Evolutionary conservation across 2,113 vertebrate genomes (phyloP).

Genomic region (Hemichromis elongatus): DNA sequence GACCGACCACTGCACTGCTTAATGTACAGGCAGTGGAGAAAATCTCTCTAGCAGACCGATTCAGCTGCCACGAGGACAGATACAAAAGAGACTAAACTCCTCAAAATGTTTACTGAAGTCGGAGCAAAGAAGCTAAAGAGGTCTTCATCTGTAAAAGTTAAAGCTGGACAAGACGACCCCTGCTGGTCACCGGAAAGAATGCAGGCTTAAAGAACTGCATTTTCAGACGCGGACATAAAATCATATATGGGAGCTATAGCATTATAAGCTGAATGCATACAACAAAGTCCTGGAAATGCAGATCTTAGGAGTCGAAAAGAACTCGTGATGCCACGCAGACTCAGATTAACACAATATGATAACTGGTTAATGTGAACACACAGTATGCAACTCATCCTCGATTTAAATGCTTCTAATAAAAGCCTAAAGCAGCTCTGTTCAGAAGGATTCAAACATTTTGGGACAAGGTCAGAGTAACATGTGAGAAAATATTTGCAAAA

Average conservation of each 20-base stretch:
- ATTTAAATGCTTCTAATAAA: not conserved
- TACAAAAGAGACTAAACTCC: not conserved
- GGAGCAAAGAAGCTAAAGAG: not conserved
- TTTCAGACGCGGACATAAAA: not conserved
- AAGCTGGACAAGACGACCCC: not conserved
- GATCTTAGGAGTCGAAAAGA: not conserved
- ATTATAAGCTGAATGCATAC: not conserved
- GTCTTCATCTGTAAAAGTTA: not conserved
- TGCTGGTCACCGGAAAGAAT: not conserved
- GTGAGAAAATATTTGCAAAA: not conserved
- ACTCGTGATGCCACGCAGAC: not conserved
- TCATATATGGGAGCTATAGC: no score
- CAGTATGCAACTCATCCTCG: not conserved
- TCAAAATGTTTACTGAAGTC: not conserved
- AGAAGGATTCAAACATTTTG: not conserved
- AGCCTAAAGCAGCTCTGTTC: not conserved
- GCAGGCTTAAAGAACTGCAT: not conserved
- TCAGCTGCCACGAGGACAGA: not conserved
- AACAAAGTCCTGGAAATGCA: no score
- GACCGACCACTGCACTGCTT: no score
- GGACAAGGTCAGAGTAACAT: not conserved
- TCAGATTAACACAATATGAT: not conserved
- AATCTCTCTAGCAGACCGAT: no score
- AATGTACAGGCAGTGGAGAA: no score
- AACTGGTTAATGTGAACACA: not conserved